Evolutionary conservation across 1,140 invertebrate species (phyloP).

Genomic region (Nylanderia fulva): DNA sequence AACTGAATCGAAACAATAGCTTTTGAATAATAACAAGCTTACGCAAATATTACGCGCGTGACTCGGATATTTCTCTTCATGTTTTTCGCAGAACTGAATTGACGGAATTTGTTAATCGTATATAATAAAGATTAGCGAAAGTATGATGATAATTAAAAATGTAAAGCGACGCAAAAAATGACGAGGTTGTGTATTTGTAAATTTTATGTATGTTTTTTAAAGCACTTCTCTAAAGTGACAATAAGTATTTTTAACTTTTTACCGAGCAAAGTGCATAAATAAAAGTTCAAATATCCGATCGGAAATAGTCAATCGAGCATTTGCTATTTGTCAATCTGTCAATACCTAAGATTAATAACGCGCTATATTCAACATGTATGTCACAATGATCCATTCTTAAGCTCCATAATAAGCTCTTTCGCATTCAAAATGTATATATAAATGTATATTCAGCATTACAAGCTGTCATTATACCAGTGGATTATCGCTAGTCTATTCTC

Average conservation of each 20-base stretch:
- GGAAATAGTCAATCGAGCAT: constrained; percentile 78
- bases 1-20: neutral
- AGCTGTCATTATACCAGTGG: constrained; percentile 13
- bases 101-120: neutral
- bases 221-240: neutral
- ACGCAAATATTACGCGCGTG: neutral
- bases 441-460: neutral
- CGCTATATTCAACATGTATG: constrained; percentile 19
- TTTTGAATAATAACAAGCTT: constrained; percentile 29
- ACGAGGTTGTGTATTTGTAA: neutral
- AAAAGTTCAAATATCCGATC: constrained; percentile 79
- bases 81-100: constrained; percentile 13
- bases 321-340: constrained; percentile 70
- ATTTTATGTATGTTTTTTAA: neutral
- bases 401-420: constrained; percentile 16
- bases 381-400: constrained; percentile 7
- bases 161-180: neutral
- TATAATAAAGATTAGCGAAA: neutral
- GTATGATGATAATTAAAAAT: neutral
- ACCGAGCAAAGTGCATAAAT: constrained; percentile 76
- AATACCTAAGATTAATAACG: constrained; percentile 63
- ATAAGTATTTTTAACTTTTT: constrained; percentile 51
- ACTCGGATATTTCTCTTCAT: constrained; percentile 39
- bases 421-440: neutral
- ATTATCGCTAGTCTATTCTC: neutral